phyloP scores from a whole-genome alignment of 35 echinoderm and acorn worm genomes.

The Hemicentrotus pulcherrimus region DNA sequence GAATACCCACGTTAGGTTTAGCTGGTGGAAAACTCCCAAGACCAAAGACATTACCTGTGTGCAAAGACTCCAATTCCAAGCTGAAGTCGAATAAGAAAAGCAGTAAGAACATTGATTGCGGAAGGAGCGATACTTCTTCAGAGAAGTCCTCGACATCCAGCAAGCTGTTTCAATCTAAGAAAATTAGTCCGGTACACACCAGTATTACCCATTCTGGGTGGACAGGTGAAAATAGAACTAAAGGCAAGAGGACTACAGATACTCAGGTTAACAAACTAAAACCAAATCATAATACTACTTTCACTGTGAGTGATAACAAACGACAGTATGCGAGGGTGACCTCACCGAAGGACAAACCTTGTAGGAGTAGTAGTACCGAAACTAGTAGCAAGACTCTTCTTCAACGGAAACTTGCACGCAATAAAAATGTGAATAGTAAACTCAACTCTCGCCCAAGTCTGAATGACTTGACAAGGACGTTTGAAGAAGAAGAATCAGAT shows the following conservation, averaged over 20 bases:
- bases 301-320: conserved; percentile 49
- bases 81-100: conserved; percentile 46
- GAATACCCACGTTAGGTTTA: conserved; percentile 61
- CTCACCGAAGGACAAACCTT: conserved; percentile 32
- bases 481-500: conserved; percentile 42
- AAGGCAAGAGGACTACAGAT: conserved; percentile 32
- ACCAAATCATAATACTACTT: conserved; percentile 47
- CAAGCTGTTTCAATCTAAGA: conserved; percentile 82
- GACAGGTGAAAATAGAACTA: conserved; percentile 68
- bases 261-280: conserved; percentile 43
- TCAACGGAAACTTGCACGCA: conserved; percentile 49
- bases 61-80: conserved; percentile 34
- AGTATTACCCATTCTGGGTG: conserved; percentile 76
- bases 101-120: conserved; percentile 39
- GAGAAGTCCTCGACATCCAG: conserved; percentile 66
- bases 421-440: conserved; percentile 49
- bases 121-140: conserved; percentile 33
- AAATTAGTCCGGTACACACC: conserved; percentile 80
- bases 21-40: conserved; percentile 58
- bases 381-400: conserved; percentile 34
- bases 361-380: conserved; percentile 41
- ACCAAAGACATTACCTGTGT: conserved; percentile 74
- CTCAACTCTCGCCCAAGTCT: conserved; percentile 70
- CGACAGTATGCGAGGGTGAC: conserved; percentile 40
- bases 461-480: conserved; percentile 66